Evolutionary conservation across 1,140 invertebrate genomes (phyloP).

Genomic region (Magallana ariakensis): DNA sequence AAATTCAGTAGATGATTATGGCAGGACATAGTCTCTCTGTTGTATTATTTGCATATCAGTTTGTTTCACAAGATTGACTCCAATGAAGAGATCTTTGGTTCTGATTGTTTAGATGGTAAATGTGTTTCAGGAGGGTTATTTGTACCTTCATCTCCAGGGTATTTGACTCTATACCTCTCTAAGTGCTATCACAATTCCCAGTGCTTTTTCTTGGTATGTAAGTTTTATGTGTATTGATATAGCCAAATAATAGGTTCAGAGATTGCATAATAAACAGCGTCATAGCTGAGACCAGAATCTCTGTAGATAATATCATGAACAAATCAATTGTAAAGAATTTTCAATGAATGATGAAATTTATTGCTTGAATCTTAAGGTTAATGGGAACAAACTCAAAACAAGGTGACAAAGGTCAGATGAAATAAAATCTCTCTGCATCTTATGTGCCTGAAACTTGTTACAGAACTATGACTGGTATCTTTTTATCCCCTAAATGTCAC

Average conservation of each 20-base stretch:
- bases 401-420: neutral
- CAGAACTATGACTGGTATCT: constrained; percentile 25
- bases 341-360: no score
- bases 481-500: constrained; percentile 26
- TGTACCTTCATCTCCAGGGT: neutral
- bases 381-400: neutral
- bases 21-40: neutral
- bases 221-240: no score
- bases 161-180: no score
- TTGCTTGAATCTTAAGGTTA: no score
- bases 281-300: no score
- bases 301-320: no score
- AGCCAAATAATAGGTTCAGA: no score
- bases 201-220: no score
- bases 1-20: constrained; percentile 7
- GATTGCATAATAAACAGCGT: no score
- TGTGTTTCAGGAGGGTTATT: neutral
- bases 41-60: neutral
- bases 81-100: neutral
- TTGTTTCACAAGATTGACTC: constrained; percentile 13
- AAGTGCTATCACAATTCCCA: no score
- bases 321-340: no score
- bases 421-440: constrained; percentile 1
- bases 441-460: constrained; percentile 32
- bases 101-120: constrained; percentile 4